Evolutionary conservation across 2,113 vertebrate species (phyloP).

Genomic region (Laticauda laticaudata): DNA sequence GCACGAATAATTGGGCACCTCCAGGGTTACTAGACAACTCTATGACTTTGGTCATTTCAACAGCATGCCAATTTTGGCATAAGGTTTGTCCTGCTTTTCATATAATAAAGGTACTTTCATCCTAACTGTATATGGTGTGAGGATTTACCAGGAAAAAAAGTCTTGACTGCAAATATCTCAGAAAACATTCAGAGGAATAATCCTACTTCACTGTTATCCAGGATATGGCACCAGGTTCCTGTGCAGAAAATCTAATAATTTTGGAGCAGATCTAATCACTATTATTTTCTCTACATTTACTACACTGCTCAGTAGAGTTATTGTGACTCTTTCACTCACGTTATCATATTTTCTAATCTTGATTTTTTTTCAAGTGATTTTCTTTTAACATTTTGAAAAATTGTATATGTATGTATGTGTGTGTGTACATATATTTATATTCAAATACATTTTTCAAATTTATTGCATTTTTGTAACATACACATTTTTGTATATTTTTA

Average conservation of each 20-base stretch:
- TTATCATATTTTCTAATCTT: background rate
- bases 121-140: background rate
- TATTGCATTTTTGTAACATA: background rate
- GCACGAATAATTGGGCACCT: slow-evolving; percentile 28
- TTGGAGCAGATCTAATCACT: background rate
- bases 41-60: slow-evolving; percentile 44
- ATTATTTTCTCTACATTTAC: background rate
- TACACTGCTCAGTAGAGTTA: background rate
- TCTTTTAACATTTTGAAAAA: background rate
- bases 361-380: background rate
- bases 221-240: background rate
- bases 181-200: background rate
- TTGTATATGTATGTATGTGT: background rate
- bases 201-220: background rate
- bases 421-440: background rate
- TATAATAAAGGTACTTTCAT: background rate
- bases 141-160: background rate
- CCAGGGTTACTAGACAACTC: too few species aligned
- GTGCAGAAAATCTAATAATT: background rate
- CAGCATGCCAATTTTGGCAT: slow-evolving; percentile 19
- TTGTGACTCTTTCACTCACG: background rate
- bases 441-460: background rate
- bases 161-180: background rate
- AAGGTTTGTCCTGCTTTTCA: slow-evolving; percentile 24
- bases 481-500: background rate